A percentile compares a stretch with the other conserved stretches of the same genome.
phyloP scores from a whole-genome alignment of 2,113 vertebrate genomes.

The Puffinus mauretanicus region DNA sequence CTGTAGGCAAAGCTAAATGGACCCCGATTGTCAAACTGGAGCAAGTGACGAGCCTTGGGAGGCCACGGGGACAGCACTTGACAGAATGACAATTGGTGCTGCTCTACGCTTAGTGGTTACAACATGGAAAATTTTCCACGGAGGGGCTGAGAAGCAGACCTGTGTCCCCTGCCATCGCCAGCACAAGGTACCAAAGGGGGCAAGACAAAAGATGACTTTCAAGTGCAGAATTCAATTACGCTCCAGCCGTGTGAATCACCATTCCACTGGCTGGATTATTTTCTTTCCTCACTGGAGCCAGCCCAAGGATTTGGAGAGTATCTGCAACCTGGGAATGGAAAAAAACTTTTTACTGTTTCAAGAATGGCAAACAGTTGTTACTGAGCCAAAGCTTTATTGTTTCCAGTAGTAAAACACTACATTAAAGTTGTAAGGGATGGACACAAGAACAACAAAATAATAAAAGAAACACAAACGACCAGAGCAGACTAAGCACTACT shows the following conservation, averaged over 20 bases:
- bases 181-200: neutral
- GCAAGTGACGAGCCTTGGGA: neutral
- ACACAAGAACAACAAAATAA: neutral
- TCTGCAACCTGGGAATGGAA: neutral
- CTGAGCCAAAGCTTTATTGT: conserved; percentile 50
- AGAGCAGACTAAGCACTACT: neutral
- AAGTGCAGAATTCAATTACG: neutral
- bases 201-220: neutral
- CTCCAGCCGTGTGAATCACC: neutral
- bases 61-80: neutral
- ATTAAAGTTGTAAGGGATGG: neutral
- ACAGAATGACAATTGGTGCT: neutral
- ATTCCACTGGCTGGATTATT: neutral
- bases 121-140: neutral
- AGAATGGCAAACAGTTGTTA: neutral
- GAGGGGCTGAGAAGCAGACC: neutral
- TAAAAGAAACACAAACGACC: neutral
- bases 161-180: neutral
- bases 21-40: neutral
- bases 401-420: conserved; percentile 16
- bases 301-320: neutral
- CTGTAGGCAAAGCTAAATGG: neutral
- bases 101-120: neutral
- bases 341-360: neutral
- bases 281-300: neutral